Base-by-base conservation (phyloP, 2,888 invertebrate species). In the Drosophila monieri region DNA sequence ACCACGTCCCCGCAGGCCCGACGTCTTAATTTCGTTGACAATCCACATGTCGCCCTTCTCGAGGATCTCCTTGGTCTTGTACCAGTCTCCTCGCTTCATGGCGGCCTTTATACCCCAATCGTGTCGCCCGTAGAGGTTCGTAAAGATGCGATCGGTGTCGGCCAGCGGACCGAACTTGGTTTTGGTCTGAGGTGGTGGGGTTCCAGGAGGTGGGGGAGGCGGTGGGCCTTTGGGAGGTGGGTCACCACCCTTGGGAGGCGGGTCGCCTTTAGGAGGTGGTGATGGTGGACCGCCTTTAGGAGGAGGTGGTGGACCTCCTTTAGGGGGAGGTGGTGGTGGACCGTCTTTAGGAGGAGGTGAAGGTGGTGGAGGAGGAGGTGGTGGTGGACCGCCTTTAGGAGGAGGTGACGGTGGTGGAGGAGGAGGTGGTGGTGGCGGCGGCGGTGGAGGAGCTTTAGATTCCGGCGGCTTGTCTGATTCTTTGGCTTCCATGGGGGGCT, bases 61-160 rank as follows among this genome's bases (percentile, higher is more conserved):
- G 12, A 99, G 85, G 59, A 99, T 99, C 90, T 99, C 98, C 91
- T 98, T 99, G 1, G 99, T 99, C 92, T 97, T 84, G 91, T 97
- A 98, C 99, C 99, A 99, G 92, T 98, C 98, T 0, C 98, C 98
- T 62, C 98, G 93, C 77, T 94, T 93, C 88, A 97, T 85, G 0
- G 99, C 97, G 8, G 97, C 99, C 89, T 97, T 97, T 69, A 99
- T 91, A 66, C 96, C 93, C 97, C 98, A 99, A 88, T 99, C 99
- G 92, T 99, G 99, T 61, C 97, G 94, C 1, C 99, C 99, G 90
- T 99, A 99, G 46, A 99, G 92, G 92, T 99, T 99, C 30, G 98
- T 99, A 90, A 99, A 99, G 64, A 99, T 94, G 52, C 99, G 94
- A 90, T 99, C 99, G 88, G 95, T 94, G 93, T 99, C 99, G 14